A percentile compares a stretch with the other conserved stretches of the same genome.
phyloP scores from a whole-genome alignment of 2,797 vertebrate species.

The Syndactyla subalaris region DNA sequence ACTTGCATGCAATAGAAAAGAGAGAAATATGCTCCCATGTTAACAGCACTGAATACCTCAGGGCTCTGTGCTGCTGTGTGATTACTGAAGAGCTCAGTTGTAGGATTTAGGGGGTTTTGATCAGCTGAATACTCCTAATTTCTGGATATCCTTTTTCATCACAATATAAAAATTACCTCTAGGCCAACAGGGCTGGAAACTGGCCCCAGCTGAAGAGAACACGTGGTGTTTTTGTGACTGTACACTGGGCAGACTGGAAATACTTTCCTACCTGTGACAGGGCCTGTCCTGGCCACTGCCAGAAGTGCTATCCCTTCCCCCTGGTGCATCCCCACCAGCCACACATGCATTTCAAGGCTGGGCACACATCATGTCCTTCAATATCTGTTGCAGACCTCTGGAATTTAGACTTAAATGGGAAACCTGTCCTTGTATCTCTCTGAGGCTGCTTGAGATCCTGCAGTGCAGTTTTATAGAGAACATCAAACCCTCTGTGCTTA shows the following conservation, averaged over 20 bases:
- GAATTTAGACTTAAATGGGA: background rate
- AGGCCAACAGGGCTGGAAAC: background rate
- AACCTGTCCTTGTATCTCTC: background rate
- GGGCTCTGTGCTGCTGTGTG: background rate
- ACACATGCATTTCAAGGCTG: background rate
- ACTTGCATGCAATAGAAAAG: background rate
- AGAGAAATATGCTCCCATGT: background rate
- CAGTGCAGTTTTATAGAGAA: background rate
- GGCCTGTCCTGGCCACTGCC: background rate
- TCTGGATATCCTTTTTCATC: background rate
- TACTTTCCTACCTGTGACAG: background rate
- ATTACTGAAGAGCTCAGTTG: background rate
- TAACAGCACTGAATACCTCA: background rate
- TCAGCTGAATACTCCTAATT: background rate
- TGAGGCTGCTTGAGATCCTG: background rate
- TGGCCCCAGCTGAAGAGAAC: background rate
- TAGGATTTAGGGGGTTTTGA: background rate
- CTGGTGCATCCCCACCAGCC: background rate
- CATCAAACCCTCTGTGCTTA: background rate
- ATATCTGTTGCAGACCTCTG: background rate
- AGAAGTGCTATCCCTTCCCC: background rate
- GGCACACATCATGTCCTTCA: background rate
- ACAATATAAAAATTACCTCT: background rate
- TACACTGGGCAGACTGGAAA: background rate
- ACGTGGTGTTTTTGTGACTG: background rate